phyloP scores from a whole-genome alignment of 2,888 invertebrate species.

The Platycheirus rosarum region DNA sequence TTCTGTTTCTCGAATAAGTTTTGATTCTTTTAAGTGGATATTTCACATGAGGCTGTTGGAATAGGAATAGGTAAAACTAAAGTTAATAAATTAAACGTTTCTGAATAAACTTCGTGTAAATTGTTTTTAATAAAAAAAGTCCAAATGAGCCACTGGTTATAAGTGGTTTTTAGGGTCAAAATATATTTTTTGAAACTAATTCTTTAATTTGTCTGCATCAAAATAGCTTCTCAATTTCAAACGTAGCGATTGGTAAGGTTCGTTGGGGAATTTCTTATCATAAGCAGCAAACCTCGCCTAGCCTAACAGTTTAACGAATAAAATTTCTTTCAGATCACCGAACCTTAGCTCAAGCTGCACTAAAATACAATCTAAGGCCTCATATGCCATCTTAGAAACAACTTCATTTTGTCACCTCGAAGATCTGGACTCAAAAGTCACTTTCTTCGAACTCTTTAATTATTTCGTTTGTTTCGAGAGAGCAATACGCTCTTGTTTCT shows the following conservation, averaged over 20 bases:
- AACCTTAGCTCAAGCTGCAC: background rate
- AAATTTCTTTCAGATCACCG: background rate
- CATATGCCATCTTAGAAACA: too few relatives aligned
- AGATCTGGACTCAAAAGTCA: too few relatives aligned
- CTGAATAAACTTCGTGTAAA: conserved; percentile 15
- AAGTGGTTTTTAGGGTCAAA: background rate
- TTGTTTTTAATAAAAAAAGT: background rate
- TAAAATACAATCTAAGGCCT: background rate
- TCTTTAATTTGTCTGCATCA: background rate
- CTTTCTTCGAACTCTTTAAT: background rate
- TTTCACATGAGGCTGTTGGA: background rate
- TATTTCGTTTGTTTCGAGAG: background rate
- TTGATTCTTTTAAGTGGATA: background rate
- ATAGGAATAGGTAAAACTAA: background rate
- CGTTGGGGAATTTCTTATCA: background rate
- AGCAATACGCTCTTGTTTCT: background rate
- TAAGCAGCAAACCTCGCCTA: background rate
- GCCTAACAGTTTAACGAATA: background rate
- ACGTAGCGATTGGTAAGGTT: background rate
- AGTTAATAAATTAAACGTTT: background rate
- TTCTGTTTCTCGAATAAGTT: background rate
- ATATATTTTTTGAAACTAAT: background rate
- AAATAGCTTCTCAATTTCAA: background rate
- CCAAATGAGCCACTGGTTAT: background rate
- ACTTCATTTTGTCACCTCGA: too few relatives aligned